These are phyloP conservation scores for Corythoichthys haematopterus DNA, from an alignment of 2,113 vertebrate genomes.

Conservation along the genomic window DNA sequence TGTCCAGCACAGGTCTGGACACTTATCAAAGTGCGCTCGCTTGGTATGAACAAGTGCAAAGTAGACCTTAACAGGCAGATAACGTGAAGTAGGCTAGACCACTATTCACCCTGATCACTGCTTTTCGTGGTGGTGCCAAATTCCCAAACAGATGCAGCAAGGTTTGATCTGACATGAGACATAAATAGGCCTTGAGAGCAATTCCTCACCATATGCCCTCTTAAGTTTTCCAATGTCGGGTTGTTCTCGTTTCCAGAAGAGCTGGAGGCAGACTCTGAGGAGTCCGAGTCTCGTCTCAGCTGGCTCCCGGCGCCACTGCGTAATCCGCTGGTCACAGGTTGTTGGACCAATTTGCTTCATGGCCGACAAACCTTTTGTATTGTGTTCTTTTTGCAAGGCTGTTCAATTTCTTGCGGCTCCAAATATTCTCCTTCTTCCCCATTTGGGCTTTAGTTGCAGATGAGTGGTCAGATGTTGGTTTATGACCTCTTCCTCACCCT, in stretches of 20 bases:
- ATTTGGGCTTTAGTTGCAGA: not conserved
- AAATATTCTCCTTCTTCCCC: not conserved
- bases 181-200: too few species aligned
- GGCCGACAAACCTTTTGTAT: not conserved
- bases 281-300: conserved; percentile 49
- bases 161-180: too few species aligned
- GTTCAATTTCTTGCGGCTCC: conserved; percentile 4
- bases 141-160: too few species aligned
- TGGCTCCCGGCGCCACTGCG: conserved; percentile 54
- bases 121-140: too few species aligned
- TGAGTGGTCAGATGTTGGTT: not conserved
- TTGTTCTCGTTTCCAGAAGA: conserved; percentile 46
- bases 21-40: too few species aligned
- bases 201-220: too few species aligned
- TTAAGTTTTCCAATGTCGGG: not conserved
- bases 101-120: too few species aligned
- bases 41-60: too few species aligned
- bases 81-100: too few species aligned
- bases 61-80: too few species aligned
- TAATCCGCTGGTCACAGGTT: conserved; percentile 55
- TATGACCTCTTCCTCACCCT: not conserved
- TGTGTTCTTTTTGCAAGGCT: not conserved
- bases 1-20: too few species aligned
- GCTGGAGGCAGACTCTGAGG: conserved; percentile 36
- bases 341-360: not conserved